Conservation (phyloP, 1,140 invertebrate species). For the Coenobita brevimanus region DNA sequence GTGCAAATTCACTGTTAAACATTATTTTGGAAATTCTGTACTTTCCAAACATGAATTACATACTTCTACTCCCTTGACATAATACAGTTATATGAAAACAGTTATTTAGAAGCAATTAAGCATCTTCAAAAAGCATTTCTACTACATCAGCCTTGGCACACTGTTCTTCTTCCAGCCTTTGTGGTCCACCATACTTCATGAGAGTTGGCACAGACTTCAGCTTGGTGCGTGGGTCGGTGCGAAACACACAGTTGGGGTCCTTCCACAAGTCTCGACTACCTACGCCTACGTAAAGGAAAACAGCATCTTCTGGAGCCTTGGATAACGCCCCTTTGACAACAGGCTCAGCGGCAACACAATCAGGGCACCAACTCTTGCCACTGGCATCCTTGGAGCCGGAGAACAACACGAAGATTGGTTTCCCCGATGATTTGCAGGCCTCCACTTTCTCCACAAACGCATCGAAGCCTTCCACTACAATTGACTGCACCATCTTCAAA, state of each 20-base stretch:
- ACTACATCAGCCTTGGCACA: constrained; percentile 72
- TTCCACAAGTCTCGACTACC: constrained; percentile 73
- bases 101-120: constrained; percentile 51
- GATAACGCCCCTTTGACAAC: constrained; percentile 72
- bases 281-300: constrained; percentile 73
- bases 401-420: constrained; percentile 73
- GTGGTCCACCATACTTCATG: constrained; percentile 71
- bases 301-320: constrained; percentile 71
- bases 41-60: too few relatives aligned
- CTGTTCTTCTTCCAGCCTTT: constrained; percentile 72
- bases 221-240: constrained; percentile 71
- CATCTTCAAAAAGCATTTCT: constrained; percentile 73
- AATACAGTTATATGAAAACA: too few relatives aligned
- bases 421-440: constrained; percentile 57
- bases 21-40: too few relatives aligned
- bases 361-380: constrained; percentile 75
- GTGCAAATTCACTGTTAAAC: too few relatives aligned
- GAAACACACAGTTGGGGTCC: constrained; percentile 72
- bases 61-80: too few relatives aligned
- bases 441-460: constrained; percentile 66
- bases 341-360: constrained; percentile 75
- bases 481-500: constrained; percentile 70
- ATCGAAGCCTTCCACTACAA: constrained; percentile 70
- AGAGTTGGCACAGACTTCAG: constrained; percentile 74
- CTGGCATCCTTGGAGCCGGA: constrained; percentile 72